A percentile compares a stretch with the other conserved stretches of the same genome.
Conservation (phyloP, 2,797 vertebrate genomes). For the Capromys pilorides region DNA sequence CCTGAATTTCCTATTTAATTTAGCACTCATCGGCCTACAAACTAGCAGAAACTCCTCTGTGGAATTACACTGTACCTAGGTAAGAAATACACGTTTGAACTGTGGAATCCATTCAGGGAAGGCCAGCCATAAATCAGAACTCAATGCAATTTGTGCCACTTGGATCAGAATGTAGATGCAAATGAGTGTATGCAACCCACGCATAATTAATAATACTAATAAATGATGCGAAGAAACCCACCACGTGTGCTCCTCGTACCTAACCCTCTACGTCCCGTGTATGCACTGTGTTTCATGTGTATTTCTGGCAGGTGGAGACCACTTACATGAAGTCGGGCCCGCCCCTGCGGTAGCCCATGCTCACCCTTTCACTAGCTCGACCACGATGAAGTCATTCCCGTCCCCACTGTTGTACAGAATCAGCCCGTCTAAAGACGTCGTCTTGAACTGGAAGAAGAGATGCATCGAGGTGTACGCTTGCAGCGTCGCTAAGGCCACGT, state of each 20-base stretch:
- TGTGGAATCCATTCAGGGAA: neutral
- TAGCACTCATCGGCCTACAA: neutral
- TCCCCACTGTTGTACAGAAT: slow-evolving; percentile 98
- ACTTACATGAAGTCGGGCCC: neutral
- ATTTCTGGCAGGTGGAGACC: neutral
- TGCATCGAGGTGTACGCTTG: slow-evolving; percentile 99
- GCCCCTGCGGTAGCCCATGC: slow-evolving; percentile 67
- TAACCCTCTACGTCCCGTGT: neutral
- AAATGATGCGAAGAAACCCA: neutral
- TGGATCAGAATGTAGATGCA: neutral
- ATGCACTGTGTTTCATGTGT: neutral
- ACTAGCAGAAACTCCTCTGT: neutral
- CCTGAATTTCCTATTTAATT: slow-evolving; percentile 16
- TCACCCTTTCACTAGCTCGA: slow-evolving; percentile 99
- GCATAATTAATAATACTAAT: neutral
- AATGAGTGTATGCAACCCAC: neutral
- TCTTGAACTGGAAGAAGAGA: slow-evolving; percentile 99
- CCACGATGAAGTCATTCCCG: slow-evolving; percentile 98
- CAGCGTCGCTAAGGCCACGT: slow-evolving; percentile 94
- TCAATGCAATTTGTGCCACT: neutral
- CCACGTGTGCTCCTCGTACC: neutral
- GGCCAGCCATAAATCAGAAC: neutral
- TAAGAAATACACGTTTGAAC: neutral
- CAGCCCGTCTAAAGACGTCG: slow-evolving; percentile 96
- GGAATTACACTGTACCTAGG: neutral